Evolutionary conservation across 2,888 invertebrate species (phyloP).

Genomic region (Chouioia cunea): DNA sequence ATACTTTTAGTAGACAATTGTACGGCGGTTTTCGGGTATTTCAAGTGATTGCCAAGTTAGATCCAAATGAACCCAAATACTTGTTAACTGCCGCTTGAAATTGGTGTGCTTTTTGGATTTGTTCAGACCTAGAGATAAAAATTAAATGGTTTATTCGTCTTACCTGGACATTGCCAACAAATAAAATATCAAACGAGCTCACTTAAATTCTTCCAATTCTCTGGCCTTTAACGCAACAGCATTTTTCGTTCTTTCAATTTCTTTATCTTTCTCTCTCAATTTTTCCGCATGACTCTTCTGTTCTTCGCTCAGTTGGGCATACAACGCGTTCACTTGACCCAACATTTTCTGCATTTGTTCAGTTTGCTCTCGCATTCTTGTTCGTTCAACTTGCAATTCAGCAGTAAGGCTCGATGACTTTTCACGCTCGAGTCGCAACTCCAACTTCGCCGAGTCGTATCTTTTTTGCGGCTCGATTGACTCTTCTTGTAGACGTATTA

Average conservation of each 20-base stretch:
- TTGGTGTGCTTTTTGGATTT: constrained; percentile 61
- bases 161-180: no score
- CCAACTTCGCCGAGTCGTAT: constrained; percentile 58
- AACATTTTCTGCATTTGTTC: constrained; percentile 57
- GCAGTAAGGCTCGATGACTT: constrained; percentile 54
- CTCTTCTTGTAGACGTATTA: constrained; percentile 57
- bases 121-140: constrained; percentile 57
- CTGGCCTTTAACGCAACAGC: constrained; percentile 55
- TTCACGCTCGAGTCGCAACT: constrained; percentile 58
- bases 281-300: constrained; percentile 56
- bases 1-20: not conserved
- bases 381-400: constrained; percentile 57
- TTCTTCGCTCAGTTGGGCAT: constrained; percentile 57
- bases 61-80: constrained; percentile 59
- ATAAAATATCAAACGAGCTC: constrained; percentile 39
- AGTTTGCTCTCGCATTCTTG: constrained; percentile 56
- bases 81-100: constrained; percentile 63
- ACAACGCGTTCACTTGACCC: constrained; percentile 55
- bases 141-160: constrained; percentile 1
- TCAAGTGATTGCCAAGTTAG: constrained; percentile 43
- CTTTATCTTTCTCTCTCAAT: constrained; percentile 56
- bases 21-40: no score
- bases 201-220: constrained; percentile 60
- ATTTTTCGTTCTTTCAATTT: constrained; percentile 57
- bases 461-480: constrained; percentile 62